These are phyloP conservation scores for Agapornis roseicollis DNA, from an alignment of 2,113 vertebrate species.

Conservation along the genomic window DNA sequence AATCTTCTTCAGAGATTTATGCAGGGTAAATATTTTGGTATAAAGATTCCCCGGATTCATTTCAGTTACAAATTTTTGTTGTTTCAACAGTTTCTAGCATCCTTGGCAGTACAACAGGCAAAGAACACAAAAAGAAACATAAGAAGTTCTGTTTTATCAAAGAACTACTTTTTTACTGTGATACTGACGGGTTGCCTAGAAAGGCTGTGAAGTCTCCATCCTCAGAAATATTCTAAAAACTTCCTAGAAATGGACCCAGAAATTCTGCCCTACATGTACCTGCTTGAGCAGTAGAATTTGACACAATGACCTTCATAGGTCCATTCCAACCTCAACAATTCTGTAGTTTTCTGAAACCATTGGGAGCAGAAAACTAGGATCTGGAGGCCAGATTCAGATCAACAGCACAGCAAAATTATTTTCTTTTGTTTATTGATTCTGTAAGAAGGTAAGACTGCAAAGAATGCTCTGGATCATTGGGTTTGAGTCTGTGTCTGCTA, in stretches of 20 bases:
- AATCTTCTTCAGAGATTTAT: neutral
- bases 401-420: neutral
- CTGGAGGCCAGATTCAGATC: neutral
- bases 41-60: neutral
- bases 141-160: neutral
- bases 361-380: neutral
- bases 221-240: neutral
- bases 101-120: neutral
- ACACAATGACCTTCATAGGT: neutral
- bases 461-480: neutral
- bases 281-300: neutral
- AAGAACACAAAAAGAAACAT: neutral
- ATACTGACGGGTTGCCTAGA: neutral
- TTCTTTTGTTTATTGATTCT: neutral
- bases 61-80: neutral
- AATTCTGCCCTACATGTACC: neutral
- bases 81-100: neutral
- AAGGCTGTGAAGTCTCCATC: neutral
- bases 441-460: neutral
- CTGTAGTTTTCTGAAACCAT: neutral
- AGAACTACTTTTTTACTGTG: neutral
- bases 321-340: neutral
- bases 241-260: neutral
- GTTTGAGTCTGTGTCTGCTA: neutral
- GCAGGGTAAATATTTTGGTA: neutral